Base-by-base conservation (phyloP, 2,888 invertebrate species). In the Pseudococcus longispinus region DNA sequence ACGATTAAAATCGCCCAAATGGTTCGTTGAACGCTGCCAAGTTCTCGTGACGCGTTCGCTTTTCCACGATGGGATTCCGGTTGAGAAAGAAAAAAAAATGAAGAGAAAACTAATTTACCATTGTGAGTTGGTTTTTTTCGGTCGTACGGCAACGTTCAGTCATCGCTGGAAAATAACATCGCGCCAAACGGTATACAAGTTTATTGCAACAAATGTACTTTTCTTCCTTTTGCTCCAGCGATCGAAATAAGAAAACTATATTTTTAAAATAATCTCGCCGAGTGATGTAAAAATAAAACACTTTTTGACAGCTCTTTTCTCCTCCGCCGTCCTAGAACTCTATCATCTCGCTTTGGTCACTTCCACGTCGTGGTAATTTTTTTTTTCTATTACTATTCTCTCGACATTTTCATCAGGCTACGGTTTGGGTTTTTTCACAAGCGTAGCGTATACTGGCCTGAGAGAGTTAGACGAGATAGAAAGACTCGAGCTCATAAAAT, bases 181-280 rank as follows among this genome's bases (percentile, higher is more conserved):
- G 60, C 60, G 60, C 37, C 37, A 23, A 60, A 60, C 15, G 23
- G 23, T 60, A 55, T 20, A n/a, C 15, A 60, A 60, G 23, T 60
- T 60, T 15, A 60, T 60, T 20, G 60, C 60, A 60, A 60, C 60
- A 20, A 55, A 55, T 60, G 60, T 60, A 60, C 20, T 60, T n/a
- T 51, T 51, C n/a, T 51, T 51, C n/a, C 8, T 18, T 13, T 23
- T 11, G 60, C 60, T 60, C 15, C 23, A 23, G 23, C 60, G 23
- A 60, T 60, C 60, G 60, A 60, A 60, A 74, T 60, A 60, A 60
- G 60, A 37, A 74, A 37, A 74, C 29, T 74, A 74, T 74, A 74
- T 74, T 74, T 74, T 74, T 74, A 32, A 74, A 74, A 74, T 74
- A 74, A 74, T 74, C 32, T 74, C 74, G 32, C 32, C 29, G 74